Evolutionary conservation across 64 coral and sea anemone species (phyloP), one percentile per base, ranked within the genome.

Genomic region (Pocillopora damicornis): DNA sequence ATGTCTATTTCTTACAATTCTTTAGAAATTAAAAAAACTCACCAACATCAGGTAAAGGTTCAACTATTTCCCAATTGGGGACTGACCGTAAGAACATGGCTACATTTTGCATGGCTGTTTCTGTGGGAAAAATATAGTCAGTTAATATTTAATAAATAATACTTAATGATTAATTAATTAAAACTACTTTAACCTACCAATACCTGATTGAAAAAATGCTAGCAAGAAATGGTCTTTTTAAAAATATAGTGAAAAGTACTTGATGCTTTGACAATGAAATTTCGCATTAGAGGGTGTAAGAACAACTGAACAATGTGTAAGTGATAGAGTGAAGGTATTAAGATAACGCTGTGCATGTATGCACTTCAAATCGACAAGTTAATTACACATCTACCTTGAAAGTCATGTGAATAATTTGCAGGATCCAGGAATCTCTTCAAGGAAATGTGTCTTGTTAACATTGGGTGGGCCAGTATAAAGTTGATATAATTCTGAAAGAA

Each of bases 51-150:
- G 95, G 87, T 59, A 98, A 58, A 56, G 81, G 60, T 22, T 91
- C 92, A 9, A 94, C 92, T 69, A 98, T 89, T 38, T 95, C 93
- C 96, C 93, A 98, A 77, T 91, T 91, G 23, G 96, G 96, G 1
- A 95, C 93, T 56, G 96, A 98, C 90, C 96, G 80, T 63, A 94
- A 85, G 78, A 98, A 98, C 96, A 98, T 98, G 0, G 96, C 96
- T 75, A 98, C 96, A 78, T 98, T 93, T 36, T 95, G 93, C 73
- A 81, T 94, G 15, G 90, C 92, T 77, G 87, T 82, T 18, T 98
- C 96, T 98, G 37, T 78, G 2, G 37, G 56, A 61, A 37, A 75
- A 92, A n/a, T 17, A 78, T 16, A 60, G 18, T 37, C 0, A 51
- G 42, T 51, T 7, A 51, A 7, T 51, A 4, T 51, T 51, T 7